These are phyloP conservation scores for Hybognathus amarus DNA, from an alignment of 2,797 vertebrate species.

Conservation along the genomic window DNA sequence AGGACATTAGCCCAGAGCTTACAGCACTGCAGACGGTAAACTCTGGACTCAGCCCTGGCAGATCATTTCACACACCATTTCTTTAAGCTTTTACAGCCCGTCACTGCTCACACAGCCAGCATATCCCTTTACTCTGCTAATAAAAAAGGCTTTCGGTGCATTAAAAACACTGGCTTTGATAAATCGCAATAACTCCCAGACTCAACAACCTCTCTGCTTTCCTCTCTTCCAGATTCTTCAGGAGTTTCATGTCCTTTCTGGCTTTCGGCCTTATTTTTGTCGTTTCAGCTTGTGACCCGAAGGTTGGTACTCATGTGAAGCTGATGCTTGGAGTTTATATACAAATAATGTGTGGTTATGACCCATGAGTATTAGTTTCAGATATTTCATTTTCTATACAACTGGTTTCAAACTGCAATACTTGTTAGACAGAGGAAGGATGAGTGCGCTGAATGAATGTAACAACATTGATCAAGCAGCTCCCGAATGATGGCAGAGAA, in stretches of 20 bases:
- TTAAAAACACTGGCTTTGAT: conserved; percentile 41
- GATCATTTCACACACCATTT: conserved; percentile 63
- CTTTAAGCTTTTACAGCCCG: conserved; percentile 43
- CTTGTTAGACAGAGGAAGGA: neutral
- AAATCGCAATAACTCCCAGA: conserved; percentile 28
- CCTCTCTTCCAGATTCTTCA: conserved; percentile 62
- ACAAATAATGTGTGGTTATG: neutral
- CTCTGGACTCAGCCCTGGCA: conserved; percentile 34
- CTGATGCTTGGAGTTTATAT: neutral
- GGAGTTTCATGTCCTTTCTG: conserved; percentile 70
- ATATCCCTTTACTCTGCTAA: conserved; percentile 47
- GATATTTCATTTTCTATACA: neutral
- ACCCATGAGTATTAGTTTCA: conserved; percentile 2
- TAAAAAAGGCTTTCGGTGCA: conserved; percentile 37
- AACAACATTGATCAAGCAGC: neutral
- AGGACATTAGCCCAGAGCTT: conserved; percentile 53
- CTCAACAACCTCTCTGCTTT: conserved; percentile 22
- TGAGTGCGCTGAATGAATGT: neutral
- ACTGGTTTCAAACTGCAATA: neutral
- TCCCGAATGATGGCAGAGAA: neutral
- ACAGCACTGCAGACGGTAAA: conserved; percentile 67
- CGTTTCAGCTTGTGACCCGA: conserved; percentile 73
- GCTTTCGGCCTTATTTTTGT: conserved; percentile 73
- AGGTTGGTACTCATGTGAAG: conserved; percentile 63
- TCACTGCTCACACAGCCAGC: conserved; percentile 38